These are phyloP conservation scores for Narcine bancroftii DNA, from an alignment of 2,113 vertebrate genomes.

Conservation along the genomic window DNA sequence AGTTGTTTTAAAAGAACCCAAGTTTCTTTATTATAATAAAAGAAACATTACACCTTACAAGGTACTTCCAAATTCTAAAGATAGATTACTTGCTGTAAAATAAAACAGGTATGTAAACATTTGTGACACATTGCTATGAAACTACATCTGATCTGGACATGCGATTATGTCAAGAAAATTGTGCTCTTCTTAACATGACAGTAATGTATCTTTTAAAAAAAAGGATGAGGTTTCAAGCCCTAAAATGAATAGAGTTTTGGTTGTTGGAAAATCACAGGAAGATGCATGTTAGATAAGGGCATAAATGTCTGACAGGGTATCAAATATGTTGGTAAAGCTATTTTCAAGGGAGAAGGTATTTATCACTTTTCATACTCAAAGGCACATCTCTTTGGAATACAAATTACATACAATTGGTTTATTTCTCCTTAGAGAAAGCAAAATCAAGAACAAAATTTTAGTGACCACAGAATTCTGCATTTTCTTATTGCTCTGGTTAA, in stretches of 20 bases:
- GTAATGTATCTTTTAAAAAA: background rate
- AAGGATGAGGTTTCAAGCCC: no score
- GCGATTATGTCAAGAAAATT: background rate
- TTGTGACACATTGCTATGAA: background rate
- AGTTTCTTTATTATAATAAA: no score
- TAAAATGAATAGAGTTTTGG: background rate
- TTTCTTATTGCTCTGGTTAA: background rate
- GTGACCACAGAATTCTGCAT: background rate
- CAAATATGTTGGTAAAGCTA: constrained; percentile 20
- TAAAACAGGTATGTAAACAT: background rate
- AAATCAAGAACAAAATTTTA: background rate
- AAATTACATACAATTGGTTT: background rate
- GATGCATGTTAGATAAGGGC: background rate
- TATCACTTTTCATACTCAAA: background rate
- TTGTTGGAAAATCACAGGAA: background rate
- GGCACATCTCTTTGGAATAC: background rate
- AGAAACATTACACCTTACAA: no score
- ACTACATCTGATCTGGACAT: background rate
- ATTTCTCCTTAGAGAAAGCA: background rate
- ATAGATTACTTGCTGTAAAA: background rate
- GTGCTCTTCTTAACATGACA: background rate
- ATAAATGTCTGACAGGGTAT: background rate
- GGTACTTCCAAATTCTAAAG: background rate
- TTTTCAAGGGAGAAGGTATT: background rate
- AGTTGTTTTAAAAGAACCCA: no score